These are phyloP conservation scores for Platichthys flesus DNA, from an alignment of 2,113 vertebrate genomes.

Conservation along the genomic window DNA sequence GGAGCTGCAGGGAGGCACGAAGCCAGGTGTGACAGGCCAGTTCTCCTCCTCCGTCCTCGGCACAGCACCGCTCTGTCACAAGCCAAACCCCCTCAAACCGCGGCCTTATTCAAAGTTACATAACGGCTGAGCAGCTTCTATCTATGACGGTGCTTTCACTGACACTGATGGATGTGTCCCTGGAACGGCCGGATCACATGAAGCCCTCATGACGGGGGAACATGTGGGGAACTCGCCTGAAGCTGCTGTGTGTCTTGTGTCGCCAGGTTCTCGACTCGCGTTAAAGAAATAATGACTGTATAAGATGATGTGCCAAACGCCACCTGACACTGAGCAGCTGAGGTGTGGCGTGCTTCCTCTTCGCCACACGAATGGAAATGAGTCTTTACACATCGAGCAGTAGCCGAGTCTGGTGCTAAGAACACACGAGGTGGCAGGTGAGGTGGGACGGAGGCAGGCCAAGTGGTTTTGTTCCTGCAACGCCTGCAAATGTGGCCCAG, in stretches of 20 bases:
- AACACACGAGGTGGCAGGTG: not conserved
- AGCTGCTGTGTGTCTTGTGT: not conserved
- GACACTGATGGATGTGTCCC: constrained; percentile 50
- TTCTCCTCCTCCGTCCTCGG: constrained; percentile 31
- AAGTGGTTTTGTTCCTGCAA: constrained; percentile 22
- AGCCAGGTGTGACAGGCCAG: constrained; percentile 39
- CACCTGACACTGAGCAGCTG: constrained; percentile 21
- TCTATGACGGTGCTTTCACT: constrained; percentile 49
- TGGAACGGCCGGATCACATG: constrained; percentile 14
- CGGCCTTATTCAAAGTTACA: constrained; percentile 66
- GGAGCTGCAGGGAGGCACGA: constrained; percentile 2
- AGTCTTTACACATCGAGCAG: too few relatives aligned
- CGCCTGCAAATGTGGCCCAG: not conserved
- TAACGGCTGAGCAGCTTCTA: constrained; percentile 66
- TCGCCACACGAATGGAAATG: not conserved
- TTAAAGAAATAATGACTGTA: constrained; percentile 9
- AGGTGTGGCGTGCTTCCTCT: constrained; percentile 1
- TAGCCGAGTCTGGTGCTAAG: too few relatives aligned
- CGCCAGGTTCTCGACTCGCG: constrained; percentile 4
- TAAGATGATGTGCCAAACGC: not conserved
- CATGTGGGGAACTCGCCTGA: constrained; percentile 45
- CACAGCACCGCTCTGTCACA: constrained; percentile 29
- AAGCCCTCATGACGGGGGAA: constrained; percentile 23
- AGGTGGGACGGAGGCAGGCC: not conserved
- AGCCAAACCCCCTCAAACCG: constrained; percentile 50